These are phyloP conservation scores for Homarus americanus DNA, from an alignment of 1,140 invertebrate species.

Conservation along the genomic window DNA sequence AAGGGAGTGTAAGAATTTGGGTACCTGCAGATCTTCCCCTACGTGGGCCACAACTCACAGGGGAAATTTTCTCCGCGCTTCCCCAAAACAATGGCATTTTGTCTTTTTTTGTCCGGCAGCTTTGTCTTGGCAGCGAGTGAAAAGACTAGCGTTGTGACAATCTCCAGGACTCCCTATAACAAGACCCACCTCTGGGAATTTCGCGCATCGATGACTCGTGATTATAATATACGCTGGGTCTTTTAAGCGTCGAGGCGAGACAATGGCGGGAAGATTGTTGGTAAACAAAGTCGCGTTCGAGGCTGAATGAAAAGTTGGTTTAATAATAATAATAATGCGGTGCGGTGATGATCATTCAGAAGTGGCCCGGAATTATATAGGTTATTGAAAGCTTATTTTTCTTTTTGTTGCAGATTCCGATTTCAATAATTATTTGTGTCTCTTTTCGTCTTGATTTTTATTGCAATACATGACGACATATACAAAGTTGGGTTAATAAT, in stretches of 20 bases:
- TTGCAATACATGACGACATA: no score
- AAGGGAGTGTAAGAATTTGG: no score
- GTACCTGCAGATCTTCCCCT: slow-evolving; percentile 3
- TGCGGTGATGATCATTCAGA: slow-evolving; percentile 17
- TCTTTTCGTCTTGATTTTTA: no score
- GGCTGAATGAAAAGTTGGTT: background rate
- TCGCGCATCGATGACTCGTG: slow-evolving; percentile 42
- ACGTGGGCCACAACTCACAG: slow-evolving; percentile 29
- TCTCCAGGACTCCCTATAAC: background rate
- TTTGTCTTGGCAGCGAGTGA: slow-evolving; percentile 38
- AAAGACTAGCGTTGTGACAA: slow-evolving; percentile 25
- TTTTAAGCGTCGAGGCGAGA: slow-evolving; percentile 9
- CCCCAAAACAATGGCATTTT: slow-evolving; percentile 64
- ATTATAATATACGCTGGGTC: slow-evolving; percentile 21
- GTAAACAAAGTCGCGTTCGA: slow-evolving; percentile 34
- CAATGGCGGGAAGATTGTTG: slow-evolving; percentile 28
- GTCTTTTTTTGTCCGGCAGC: slow-evolving; percentile 38
- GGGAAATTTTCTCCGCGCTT: slow-evolving; percentile 61
- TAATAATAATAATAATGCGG: background rate
- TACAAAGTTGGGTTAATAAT: no score
- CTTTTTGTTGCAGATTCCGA: background rate
- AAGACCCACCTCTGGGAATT: slow-evolving; percentile 38
- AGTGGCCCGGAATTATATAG: slow-evolving; percentile 22
- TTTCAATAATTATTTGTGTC: background rate
- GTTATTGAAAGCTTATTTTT: background rate